Evolutionary conservation across 2,888 invertebrate species (phyloP).

Genomic region (Drosophila quinaria): DNA sequence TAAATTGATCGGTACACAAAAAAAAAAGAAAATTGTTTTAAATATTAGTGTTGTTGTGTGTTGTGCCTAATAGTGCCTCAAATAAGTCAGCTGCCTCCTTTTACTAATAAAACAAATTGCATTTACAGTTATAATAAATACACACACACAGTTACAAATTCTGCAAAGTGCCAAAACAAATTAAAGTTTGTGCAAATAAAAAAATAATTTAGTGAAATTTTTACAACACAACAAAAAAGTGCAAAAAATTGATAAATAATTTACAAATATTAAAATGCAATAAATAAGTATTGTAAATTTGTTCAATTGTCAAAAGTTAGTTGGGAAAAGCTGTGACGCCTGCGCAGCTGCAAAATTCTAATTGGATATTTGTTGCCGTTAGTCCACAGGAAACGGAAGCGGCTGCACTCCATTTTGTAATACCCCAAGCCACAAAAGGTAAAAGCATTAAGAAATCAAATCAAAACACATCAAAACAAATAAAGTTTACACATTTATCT

Average conservation of each 20-base stretch:
- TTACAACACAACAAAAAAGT: constrained; percentile 24
- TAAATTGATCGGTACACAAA: constrained; percentile 2
- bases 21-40: not conserved
- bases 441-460: constrained; percentile 2
- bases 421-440: constrained; percentile 6
- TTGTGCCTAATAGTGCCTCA: constrained; percentile 28
- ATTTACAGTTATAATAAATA: constrained; percentile 44
- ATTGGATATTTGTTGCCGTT: constrained; percentile 62
- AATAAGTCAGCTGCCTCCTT: constrained; percentile 25
- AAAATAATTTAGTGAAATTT: constrained; percentile 2
- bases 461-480: not conserved
- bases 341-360: constrained; percentile 73
- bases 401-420: constrained; percentile 54
- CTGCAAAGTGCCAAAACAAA: constrained; percentile 47
- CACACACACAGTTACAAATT: constrained; percentile 31
- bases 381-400: constrained; percentile 58
- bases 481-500: not conserved
- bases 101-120: constrained; percentile 40
- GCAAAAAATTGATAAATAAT: constrained; percentile 20
- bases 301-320: constrained; percentile 9
- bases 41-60: constrained; percentile 21
- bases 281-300: not conserved
- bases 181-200: constrained; percentile 1
- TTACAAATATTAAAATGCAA: not conserved
- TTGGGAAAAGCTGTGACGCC: constrained; percentile 49